Base-by-base conservation (phyloP, 2,888 invertebrate species). In the Neoitamus cyanurus region DNA sequence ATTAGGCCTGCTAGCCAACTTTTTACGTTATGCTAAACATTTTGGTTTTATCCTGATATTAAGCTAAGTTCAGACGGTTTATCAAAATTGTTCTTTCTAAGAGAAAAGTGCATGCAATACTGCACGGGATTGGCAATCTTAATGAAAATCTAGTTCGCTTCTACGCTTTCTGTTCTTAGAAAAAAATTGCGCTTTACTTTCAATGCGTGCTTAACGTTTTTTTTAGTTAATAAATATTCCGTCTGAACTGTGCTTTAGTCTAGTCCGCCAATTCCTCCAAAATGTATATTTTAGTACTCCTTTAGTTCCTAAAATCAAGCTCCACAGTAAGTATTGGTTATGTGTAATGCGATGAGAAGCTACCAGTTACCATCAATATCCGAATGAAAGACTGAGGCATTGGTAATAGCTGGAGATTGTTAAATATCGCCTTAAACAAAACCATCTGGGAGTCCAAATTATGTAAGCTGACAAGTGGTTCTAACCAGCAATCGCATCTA, bases 241-340 rank as follows among this genome's bases (percentile, higher is more conserved):
- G n/a, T n/a, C n/a, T n/a, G n/a, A n/a, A 4, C 15, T 42, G 13
- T 15, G n/a, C n/a, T 42, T n/a, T 11, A 42, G n/a, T 6, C 15
- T 7, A 4, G 15, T 58, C 11, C 7, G 2, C 25, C 1, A 58
- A 58, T 58, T 58, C 58, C 58, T 58, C 20, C 58, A 58, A 58
- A 58, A 25, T 58, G 58, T 48, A 48, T 7, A 48, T 58, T 58
- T 58, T 58, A 58, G 3, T 9, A n/a, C n/a, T n/a, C n/a, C n/a
- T n/a, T n/a, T 58, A 58, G 58, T 58, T 58, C 58, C 58, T 58
- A 58, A 58, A 58, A 58, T 58, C 58, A 58, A 58, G 58, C 58
- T 25, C 9, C 25, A 58, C 9, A 20, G 9, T 58, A 58, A 58
- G 9, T 20, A 9, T 58, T 58, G 58, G 58, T 3, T 58, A 20